A percentile compares a stretch with the other conserved stretches of the same genome.
Evolutionary conservation across 2,888 invertebrate genomes (phyloP).

Genomic region (Frankliniella fusca): DNA sequence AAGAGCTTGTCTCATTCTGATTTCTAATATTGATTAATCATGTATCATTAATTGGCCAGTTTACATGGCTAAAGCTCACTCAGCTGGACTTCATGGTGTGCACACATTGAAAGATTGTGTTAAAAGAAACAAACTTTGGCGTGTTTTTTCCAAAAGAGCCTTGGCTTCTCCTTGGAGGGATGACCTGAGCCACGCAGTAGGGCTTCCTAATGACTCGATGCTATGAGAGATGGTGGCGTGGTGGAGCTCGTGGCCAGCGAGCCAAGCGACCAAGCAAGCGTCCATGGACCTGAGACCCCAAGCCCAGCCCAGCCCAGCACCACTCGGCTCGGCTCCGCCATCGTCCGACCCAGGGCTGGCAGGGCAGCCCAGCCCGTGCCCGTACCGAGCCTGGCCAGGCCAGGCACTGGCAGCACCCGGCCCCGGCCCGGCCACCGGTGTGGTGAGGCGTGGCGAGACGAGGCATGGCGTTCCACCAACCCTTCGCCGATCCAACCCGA

Average conservation of each 20-base stretch:
- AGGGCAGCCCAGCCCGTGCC: conserved; percentile 36
- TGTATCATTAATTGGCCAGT: too few relatives aligned
- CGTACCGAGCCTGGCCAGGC: conserved; percentile 41
- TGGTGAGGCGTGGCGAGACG: neutral
- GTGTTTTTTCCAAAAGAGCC: conserved; percentile 39
- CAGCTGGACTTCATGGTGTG: conserved; percentile 18
- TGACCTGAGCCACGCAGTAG: conserved; percentile 35
- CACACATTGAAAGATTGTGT: conserved; percentile 27
- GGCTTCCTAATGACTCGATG: conserved; percentile 31
- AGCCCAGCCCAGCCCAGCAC: neutral
- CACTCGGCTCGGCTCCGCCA: conserved; percentile 43
- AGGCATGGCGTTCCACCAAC: conserved; percentile 1
- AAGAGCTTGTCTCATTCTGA: neutral
- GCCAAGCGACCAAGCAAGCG: conserved; percentile 22
- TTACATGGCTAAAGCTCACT: neutral
- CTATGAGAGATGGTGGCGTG: conserved; percentile 24
- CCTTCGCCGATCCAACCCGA: conserved; percentile 2
- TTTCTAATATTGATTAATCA: too few relatives aligned
- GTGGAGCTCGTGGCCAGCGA: neutral
- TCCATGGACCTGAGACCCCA: conserved; percentile 10
- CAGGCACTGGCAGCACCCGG: conserved; percentile 41
- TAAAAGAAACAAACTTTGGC: conserved; percentile 34
- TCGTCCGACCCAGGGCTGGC: conserved; percentile 25
- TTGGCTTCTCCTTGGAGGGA: conserved; percentile 38
- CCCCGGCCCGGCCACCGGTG: neutral